phyloP scores from a whole-genome alignment of 2,797 vertebrate genomes.

The Galago senegalensis region DNA sequence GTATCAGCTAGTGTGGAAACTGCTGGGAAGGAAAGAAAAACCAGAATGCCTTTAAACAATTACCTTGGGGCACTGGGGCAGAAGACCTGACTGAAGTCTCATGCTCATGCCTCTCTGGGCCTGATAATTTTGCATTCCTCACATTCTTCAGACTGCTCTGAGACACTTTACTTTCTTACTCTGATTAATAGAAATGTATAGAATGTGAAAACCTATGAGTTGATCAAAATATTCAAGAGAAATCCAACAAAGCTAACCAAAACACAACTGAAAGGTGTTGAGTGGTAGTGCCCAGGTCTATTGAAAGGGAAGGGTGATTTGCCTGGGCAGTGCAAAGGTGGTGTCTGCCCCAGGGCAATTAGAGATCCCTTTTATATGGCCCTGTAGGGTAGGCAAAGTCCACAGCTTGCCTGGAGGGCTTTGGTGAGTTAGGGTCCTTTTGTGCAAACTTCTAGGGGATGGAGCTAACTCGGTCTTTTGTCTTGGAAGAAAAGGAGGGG shows the following conservation, averaged over 20 bases:
- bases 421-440: too few species aligned
- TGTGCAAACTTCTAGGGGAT: too few species aligned
- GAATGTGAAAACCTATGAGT: background rate
- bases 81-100: background rate
- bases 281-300: too few species aligned
- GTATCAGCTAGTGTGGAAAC: background rate
- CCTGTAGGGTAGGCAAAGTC: too few species aligned
- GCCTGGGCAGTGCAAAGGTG: too few species aligned
- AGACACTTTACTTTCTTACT: background rate
- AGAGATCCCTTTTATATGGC: too few species aligned
- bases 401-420: too few species aligned
- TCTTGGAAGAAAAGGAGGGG: too few species aligned
- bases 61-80: background rate
- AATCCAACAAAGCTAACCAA: background rate
- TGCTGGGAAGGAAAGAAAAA: background rate
- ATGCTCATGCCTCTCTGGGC: background rate
- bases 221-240: background rate
- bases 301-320: too few species aligned
- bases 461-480: too few species aligned
- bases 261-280: background rate
- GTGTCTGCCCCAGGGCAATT: too few species aligned
- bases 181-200: background rate
- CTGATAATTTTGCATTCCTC: background rate
- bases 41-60: background rate
- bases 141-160: background rate